Evolutionary conservation across 2,888 invertebrate species (phyloP), one percentile per base, ranked within the genome.

Genomic region (Melinaea marsaeus): DNA sequence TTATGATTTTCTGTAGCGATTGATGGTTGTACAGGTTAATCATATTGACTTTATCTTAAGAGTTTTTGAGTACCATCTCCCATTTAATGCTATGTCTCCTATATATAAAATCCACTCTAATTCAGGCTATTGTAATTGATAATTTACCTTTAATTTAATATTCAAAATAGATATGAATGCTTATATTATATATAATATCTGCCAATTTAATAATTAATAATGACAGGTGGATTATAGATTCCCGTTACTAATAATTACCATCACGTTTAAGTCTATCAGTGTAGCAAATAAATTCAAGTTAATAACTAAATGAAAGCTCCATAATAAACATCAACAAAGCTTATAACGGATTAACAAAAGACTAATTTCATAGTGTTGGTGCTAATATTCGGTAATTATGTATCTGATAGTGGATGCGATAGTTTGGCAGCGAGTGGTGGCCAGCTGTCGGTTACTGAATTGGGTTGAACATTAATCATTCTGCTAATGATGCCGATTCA

Each of bases 401-500:
- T 54, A 62, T 68, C 67, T 60, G 64, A 69, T 65, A 68, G 63
- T 65, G 61, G 61, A 61, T 62, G 63, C 58, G 71, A 69, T 70
- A 71, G 69, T 72, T 72, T 71, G 71, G 69, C 69, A 70, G 67
- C 73, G 71, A 74, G 72, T 71, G 72, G 72, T 67, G 63, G 68
- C 67, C 75, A 75, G 72, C 70, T 72, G 74, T 67, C 68, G 71
- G 71, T 70, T 72, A 69, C 51, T 32, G 51, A 76, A 79, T 78
- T 76, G 75, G 77, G 76, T 78, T 77, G 77, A 69, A 61, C 78
- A 79, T 80, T 77, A 78, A 79, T 80, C 80, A 80, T 71, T 65
- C 63, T 68, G 74, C 67, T 74, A 72, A 71, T 70, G 74, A 77
- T 77, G 72, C 71, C 72, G 71, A 74, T 76, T 75, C 74, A 72